Base-by-base conservation (phyloP, 1,140 invertebrate genomes). In the Drosophila watanabei region DNA sequence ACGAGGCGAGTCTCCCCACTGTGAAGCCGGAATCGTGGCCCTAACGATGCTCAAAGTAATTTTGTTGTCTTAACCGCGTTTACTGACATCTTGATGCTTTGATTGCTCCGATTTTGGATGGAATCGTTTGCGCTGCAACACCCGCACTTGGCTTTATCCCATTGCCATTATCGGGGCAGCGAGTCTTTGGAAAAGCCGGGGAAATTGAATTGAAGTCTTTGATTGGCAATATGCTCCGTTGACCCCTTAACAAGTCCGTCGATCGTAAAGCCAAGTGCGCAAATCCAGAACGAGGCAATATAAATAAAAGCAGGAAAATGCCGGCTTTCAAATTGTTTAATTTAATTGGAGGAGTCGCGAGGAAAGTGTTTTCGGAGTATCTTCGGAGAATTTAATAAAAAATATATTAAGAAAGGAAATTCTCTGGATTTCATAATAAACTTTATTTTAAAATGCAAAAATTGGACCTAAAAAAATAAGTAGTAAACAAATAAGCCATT, bases 71-170 rank as follows among this genome's bases (percentile, higher is more conserved):
- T 82, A 77, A 77, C 82, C 82, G 79, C 82, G 61, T 82, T 85
- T 85, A 90, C 81, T 89, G 87, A 87, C 86, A 86, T 91, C 75
- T 80, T 91, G 86, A 91, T 86, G 87, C 64, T 69, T 82, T 79
- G 82, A 88, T 88, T 89, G 82, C 79, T 80, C 82, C 79, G 86
- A 91, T 86, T 91, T 91, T 90, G 79, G 90, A 76, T 82, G 82
- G 79, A 80, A 80, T 89, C 75, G 75, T 56, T 61, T 45, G 69
- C 66, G 49, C 73, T 65, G 63, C 81, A 79, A 69, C 85, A 85
- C 61, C 75, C 59, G 79, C 82, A 75, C 73, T 85, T 81, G 65
- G 72, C 75, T 82, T 85, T 75, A 90, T 85, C 45, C 81, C 59
- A 89, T 88, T 84, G 52, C 64, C 45, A 89, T 89, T 78, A 78